Conservation (phyloP, 2,113 vertebrate species). For the Antennarius striatus region DNA sequence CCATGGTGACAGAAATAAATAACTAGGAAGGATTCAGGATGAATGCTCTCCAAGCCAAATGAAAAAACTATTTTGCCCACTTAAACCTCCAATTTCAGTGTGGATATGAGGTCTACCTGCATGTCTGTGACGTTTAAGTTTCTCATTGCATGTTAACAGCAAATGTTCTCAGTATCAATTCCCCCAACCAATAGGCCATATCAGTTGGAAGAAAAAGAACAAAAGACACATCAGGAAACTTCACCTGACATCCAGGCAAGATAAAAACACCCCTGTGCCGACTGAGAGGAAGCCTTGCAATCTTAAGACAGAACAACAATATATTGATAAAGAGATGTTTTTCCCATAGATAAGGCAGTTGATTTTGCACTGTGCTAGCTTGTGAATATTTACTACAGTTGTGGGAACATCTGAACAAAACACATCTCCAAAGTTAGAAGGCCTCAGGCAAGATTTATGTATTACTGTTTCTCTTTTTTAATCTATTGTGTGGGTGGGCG, state of each 20-base stretch:
- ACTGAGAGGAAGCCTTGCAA: not conserved
- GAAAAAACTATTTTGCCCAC: not conserved
- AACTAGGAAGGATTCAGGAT: not conserved
- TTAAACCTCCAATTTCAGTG: not conserved
- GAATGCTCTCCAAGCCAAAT: not conserved
- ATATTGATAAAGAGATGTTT: not conserved
- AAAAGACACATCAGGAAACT: conserved; percentile 13
- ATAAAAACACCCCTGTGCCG: not conserved
- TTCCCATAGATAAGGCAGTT: not conserved
- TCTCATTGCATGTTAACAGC: not conserved
- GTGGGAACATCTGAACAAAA: too few species aligned
- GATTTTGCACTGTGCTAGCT: not conserved
- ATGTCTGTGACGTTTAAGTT: conserved; percentile 16
- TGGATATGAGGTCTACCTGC: not conserved
- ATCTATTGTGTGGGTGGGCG: too few species aligned
- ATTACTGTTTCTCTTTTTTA: too few species aligned
- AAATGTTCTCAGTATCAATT: conserved; percentile 21
- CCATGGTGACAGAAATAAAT: not conserved
- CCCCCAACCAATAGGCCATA: conserved; percentile 15
- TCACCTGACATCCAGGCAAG: conserved; percentile 16
- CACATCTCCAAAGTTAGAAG: too few species aligned
- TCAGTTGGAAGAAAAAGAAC: conserved; percentile 21
- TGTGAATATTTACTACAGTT: not conserved
- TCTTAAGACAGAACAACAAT: not conserved
- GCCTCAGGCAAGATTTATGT: too few species aligned